Conservation (phyloP, 2,113 vertebrate species). For the Scomber colias region DNA sequence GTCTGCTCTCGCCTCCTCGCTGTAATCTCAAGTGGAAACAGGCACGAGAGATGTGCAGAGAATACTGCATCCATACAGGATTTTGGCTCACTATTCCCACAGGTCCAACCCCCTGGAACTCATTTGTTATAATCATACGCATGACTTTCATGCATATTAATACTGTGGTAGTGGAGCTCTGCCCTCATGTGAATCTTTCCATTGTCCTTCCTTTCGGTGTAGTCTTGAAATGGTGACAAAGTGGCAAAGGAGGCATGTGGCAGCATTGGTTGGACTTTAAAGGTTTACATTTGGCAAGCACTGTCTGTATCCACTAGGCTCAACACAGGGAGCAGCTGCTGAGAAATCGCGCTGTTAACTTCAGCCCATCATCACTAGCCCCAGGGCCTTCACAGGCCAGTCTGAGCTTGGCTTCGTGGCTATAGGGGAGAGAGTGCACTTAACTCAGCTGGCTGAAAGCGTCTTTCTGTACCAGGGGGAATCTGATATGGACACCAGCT, state of each 20-base stretch:
- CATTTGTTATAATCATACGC: conserved; percentile 70
- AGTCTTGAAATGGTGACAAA: conserved; percentile 62
- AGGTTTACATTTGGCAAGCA: conserved; percentile 69
- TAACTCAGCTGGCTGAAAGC: conserved; percentile 77
- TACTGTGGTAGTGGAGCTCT: conserved; percentile 34
- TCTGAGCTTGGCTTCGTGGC: conserved; percentile 74
- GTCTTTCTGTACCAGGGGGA: conserved; percentile 67
- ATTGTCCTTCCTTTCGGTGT: conserved; percentile 52
- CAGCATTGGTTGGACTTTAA: conserved; percentile 59
- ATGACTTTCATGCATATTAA: conserved; percentile 64
- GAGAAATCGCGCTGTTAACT: conserved; percentile 71
- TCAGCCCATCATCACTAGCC: conserved; percentile 76
- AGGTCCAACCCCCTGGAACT: conserved; percentile 53
- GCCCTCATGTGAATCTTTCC: conserved; percentile 33
- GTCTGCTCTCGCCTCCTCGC: conserved; percentile 46
- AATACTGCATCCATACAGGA: conserved; percentile 55
- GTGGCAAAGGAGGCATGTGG: conserved; percentile 54
- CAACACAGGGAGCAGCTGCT: conserved; percentile 73
- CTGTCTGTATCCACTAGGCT: conserved; percentile 54
- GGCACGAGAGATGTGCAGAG: conserved; percentile 52
- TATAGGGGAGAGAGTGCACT: conserved; percentile 74
- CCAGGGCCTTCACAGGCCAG: conserved; percentile 74
- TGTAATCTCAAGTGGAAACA: conserved; percentile 54
- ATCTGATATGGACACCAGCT: conserved; percentile 75
- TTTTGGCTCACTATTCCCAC: conserved; percentile 48